Percentiles rank a stretch among this genome's conserved stretches.
Conservation (phyloP, 2,888 invertebrate species). For the Apodemia mormo region DNA sequence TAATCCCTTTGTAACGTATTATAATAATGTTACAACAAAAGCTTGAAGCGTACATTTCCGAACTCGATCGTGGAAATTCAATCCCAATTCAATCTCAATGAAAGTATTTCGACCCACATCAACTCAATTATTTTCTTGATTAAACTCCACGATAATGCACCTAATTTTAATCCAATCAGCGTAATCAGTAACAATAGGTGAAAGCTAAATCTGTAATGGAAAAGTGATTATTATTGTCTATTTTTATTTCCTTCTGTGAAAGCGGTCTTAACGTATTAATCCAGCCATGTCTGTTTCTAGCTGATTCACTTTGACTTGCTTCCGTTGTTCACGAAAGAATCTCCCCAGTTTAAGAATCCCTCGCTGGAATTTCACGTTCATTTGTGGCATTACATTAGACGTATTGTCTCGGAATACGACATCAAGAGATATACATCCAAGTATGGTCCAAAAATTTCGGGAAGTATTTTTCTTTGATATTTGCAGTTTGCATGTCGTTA, state of each 20-base stretch:
- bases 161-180: slow-evolving; percentile 30
- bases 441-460: background rate
- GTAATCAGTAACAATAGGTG: slow-evolving; percentile 51
- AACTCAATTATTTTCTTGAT: slow-evolving; percentile 26
- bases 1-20: background rate
- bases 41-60: background rate
- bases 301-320: slow-evolving; percentile 54
- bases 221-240: slow-evolving; percentile 57
- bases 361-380: slow-evolving; percentile 68
- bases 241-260: slow-evolving; percentile 59
- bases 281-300: slow-evolving; percentile 49
- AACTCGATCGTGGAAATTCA: slow-evolving; percentile 18
- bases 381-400: slow-evolving; percentile 74
- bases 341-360: slow-evolving; percentile 32
- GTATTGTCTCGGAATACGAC: slow-evolving; percentile 51
- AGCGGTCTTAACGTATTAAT: slow-evolving; percentile 66
- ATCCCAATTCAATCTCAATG: slow-evolving; percentile 21
- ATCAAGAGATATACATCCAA: slow-evolving; percentile 32
- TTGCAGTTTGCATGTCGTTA: too few relatives aligned
- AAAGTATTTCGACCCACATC: slow-evolving; percentile 22
- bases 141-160: slow-evolving; percentile 28
- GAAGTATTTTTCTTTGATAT: background rate
- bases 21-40: background rate
- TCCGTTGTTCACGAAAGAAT: slow-evolving; percentile 37
- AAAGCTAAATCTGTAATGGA: slow-evolving; percentile 57